Conservation (phyloP, 1,140 invertebrate species). For the Brachionus rotundiformis region DNA sequence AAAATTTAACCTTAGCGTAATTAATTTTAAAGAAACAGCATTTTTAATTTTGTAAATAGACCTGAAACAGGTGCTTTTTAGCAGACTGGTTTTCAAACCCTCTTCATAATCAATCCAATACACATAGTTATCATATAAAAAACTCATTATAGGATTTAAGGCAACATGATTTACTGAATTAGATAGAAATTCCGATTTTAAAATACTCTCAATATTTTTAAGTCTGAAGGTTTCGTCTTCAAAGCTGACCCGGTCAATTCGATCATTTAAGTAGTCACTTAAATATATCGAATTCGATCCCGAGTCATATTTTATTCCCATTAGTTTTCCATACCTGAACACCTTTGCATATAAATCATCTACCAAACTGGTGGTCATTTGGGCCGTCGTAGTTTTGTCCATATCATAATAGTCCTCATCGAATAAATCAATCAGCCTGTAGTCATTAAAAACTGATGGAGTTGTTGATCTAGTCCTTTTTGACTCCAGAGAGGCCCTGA, state of each 20-base stretch:
- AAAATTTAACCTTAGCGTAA: background rate
- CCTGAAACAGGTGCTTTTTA: constrained; percentile 42
- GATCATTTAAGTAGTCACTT: constrained; percentile 44
- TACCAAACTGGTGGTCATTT: background rate
- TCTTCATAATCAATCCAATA: constrained; percentile 51
- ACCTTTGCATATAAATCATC: background rate
- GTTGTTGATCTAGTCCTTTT: background rate
- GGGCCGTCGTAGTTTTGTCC: background rate
- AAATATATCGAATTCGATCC: constrained; percentile 11
- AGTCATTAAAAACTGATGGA: background rate
- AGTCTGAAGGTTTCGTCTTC: background rate
- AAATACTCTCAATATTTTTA: constrained; percentile 22
- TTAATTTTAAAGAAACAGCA: constrained; percentile 32
- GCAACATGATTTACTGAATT: constrained; percentile 46
- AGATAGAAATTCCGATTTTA: constrained; percentile 36
- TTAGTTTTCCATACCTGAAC: constrained; percentile 33
- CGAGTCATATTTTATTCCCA: constrained; percentile 24
- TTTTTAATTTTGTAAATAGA: constrained; percentile 39
- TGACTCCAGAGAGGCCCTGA: background rate
- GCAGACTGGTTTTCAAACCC: constrained; percentile 46
- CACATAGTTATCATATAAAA: constrained; percentile 28
- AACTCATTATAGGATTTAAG: constrained; percentile 41
- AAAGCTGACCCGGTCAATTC: constrained; percentile 35
- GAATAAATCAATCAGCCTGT: background rate
- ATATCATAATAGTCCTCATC: constrained; percentile 6